Base-by-base conservation (phyloP, 1,140 invertebrate genomes). In the Sitophilus oryzae region DNA sequence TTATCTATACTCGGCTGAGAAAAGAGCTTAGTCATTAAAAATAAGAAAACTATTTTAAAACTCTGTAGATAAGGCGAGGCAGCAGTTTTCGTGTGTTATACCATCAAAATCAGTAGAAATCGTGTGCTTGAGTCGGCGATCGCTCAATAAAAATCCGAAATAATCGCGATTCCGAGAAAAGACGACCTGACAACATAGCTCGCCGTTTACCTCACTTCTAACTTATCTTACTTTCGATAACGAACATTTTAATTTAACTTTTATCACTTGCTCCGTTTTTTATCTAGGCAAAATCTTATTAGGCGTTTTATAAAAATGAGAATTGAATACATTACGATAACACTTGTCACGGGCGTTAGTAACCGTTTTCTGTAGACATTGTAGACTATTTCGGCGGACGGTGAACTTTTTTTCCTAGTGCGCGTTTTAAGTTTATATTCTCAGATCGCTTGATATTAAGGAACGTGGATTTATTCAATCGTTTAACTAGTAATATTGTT, bases 221-320 rank as follows among this genome's bases (percentile, higher is more conserved):
- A 40, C 52, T 55, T 55, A 55, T 55, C 52, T 55, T 48, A 48
- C 42, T 55, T 25, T 41, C 42, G 52, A 55, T 55, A 55, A 55
- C 36, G 37, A 20, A 41, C 14, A 41, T 55, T 48, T 55, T 48
- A 48, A 48, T 48, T 42, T 47, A 48, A 48, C 35, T 48, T 19
- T 53, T 51, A 52, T 53, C 35, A 53, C 46, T 18, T 30, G 23
- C 14, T 37, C 34, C 10, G 23, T 53, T 53, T 53, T 53, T 53
- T 46, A 53, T 53, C 43, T 45, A 46, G 15, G 34, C 46, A 53
- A n/a, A 53, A 53, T 53, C 42, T 53, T 46, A n/a, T 53, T 52
- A 46, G 52, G 16, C 22, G 36, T 34, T 53, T 46, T 23, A 25
- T 42, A 53, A 53, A 53, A 52, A 50, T 50, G 48, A 42, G n/a